Evolutionary conservation across 2,113 vertebrate species (phyloP).

Genomic region (Nibea albiflora): DNA sequence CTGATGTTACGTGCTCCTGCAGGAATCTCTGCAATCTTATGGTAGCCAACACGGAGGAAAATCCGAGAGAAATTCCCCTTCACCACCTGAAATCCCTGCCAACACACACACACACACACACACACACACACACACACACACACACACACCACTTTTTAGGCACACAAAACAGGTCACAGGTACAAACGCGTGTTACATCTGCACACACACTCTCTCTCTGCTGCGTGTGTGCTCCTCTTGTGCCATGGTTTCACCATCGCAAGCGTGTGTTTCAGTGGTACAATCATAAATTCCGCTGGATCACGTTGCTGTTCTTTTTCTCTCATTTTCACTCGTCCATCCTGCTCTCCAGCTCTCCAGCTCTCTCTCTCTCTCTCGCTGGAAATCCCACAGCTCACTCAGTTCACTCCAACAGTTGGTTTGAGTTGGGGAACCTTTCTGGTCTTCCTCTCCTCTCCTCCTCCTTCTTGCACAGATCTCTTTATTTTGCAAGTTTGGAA

Average conservation of each 20-base stretch:
- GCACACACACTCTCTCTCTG: not conserved
- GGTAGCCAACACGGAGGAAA: conserved; percentile 80
- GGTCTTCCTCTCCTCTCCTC: conserved; percentile 17
- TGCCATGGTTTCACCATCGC: conserved; percentile 22
- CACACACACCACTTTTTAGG: conserved; percentile 28
- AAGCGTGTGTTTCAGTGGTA: conserved; percentile 21
- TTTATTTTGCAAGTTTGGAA: conserved; percentile 18
- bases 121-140: conserved; percentile 43
- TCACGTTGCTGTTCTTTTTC: conserved; percentile 42
- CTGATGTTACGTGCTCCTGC: conserved; percentile 79
- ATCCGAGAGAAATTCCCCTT: conserved; percentile 75
- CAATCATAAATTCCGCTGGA: conserved; percentile 52
- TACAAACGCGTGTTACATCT: not conserved
- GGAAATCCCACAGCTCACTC: conserved; percentile 38
- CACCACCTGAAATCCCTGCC: conserved; percentile 72
- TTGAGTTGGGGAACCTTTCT: conserved; percentile 49
- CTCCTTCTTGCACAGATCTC: conserved; percentile 20
- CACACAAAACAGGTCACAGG: conserved; percentile 7
- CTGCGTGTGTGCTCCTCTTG: not conserved
- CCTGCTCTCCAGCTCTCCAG: conserved; percentile 13
- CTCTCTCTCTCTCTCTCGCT: conserved; percentile 13
- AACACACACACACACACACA: conserved; percentile 50
- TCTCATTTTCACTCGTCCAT: conserved; percentile 31
- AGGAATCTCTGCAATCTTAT: conserved; percentile 82
- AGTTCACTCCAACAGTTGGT: conserved; percentile 53